These are phyloP conservation scores for Bambusicola thoracicus DNA, from an alignment of 2,113 vertebrate species.

Conservation along the genomic window DNA sequence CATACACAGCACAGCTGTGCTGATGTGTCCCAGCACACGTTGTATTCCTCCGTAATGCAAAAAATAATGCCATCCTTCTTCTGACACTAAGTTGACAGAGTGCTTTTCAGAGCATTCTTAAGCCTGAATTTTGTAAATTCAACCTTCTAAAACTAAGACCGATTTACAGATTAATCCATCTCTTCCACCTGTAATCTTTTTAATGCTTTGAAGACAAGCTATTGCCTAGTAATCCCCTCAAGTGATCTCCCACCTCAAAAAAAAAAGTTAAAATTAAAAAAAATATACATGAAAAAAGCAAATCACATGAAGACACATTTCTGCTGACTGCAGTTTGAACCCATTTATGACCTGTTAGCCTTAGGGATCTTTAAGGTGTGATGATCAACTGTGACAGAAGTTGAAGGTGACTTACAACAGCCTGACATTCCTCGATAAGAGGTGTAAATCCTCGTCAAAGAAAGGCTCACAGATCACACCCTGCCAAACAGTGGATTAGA, in stretches of 20 bases:
- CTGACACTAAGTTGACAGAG: rapidly evolving
- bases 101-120: background rate
- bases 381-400: background rate
- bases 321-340: background rate
- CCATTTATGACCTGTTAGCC: background rate
- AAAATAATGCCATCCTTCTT: background rate
- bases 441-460: background rate
- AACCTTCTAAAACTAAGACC: background rate
- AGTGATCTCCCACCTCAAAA: background rate
- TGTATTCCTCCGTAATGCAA: background rate
- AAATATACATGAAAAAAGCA: background rate
- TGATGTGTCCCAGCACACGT: rapidly evolving
- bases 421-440: background rate
- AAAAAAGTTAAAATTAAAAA: background rate
- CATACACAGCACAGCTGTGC: rapidly evolving
- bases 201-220: background rate
- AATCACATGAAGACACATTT: background rate
- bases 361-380: background rate
- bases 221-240: background rate
- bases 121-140: background rate
- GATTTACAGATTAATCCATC: background rate
- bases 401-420: background rate
- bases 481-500: background rate
- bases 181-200: background rate
- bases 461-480: background rate